These are phyloP conservation scores for Heliconius sara DNA, from an alignment of 2,888 invertebrate species.

Conservation along the genomic window DNA sequence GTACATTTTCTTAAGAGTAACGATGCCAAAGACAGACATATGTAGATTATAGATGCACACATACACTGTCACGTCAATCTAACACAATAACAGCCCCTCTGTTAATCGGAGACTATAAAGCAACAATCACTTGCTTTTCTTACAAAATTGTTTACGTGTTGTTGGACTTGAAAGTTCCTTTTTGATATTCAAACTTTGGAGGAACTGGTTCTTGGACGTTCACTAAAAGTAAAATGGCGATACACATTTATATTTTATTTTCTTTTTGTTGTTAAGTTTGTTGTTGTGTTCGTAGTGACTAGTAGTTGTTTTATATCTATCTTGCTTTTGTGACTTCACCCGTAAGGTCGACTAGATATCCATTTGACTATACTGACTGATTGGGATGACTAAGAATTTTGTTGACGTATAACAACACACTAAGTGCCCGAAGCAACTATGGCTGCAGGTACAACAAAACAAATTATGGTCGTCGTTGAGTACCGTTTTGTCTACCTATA, in stretches of 20 bases:
- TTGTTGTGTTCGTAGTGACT: neutral
- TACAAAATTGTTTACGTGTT: slow-evolving; percentile 3
- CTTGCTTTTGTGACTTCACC: neutral
- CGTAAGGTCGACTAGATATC: no score
- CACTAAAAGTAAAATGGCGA: neutral
- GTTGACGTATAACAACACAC: no score
- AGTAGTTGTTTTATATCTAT: neutral
- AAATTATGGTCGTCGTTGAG: no score
- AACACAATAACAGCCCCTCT: neutral
- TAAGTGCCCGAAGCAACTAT: no score
- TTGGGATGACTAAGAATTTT: no score
- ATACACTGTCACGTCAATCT: neutral
- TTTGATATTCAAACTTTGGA: slow-evolving; percentile 6
- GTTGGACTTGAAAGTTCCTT: neutral
- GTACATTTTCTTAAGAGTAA: no score
- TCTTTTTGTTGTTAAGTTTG: neutral
- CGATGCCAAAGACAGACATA: no score
- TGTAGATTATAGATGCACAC: neutral
- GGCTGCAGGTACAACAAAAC: no score
- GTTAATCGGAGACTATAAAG: neutral
- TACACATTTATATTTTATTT: neutral
- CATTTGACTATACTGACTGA: no score
- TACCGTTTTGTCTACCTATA: no score
- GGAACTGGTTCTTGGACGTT: neutral
- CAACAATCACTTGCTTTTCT: neutral